phyloP scores from a whole-genome alignment of 2,113 vertebrate genomes.

The Misgurnus anguillicaudatus region DNA sequence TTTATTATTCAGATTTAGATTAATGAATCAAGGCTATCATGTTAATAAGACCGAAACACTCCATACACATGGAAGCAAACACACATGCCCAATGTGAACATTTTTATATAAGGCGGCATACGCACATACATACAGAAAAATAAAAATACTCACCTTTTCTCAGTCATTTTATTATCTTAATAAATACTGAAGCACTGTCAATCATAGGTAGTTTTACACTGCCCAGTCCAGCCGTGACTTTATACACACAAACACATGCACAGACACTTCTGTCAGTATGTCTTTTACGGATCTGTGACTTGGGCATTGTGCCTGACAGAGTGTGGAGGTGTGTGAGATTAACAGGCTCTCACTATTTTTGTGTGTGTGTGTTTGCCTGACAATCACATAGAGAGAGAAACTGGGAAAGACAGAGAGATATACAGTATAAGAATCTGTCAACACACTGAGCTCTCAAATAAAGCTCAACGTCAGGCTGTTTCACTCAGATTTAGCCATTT shows the following conservation, averaged over 20 bases:
- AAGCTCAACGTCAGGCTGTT: background rate
- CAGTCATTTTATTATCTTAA: background rate
- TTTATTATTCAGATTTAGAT: conserved; percentile 5
- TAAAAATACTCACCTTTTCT: background rate
- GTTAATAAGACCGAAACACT: background rate
- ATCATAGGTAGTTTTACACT: conserved; percentile 8
- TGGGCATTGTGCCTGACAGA: conserved; percentile 36
- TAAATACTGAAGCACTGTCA: background rate
- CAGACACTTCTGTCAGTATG: conserved; percentile 24
- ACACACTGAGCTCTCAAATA: background rate
- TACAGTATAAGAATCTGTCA: background rate
- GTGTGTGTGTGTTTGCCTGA: conserved; percentile 27
- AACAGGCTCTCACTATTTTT: conserved; percentile 19
- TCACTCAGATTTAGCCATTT: background rate
- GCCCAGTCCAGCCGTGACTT: background rate
- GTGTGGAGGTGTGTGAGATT: conserved; percentile 42
- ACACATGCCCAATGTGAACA: background rate
- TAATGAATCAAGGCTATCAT: conserved; percentile 1
- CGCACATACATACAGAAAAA: background rate
- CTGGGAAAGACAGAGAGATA: background rate
- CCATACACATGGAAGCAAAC: background rate
- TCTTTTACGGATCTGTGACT: conserved; percentile 39
- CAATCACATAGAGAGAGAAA: background rate
- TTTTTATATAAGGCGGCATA: background rate
- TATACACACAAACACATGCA: conserved; percentile 20